These are phyloP conservation scores for Acholoe squamosa DNA, from an alignment of 2,888 invertebrate species.

Conservation along the genomic window DNA sequence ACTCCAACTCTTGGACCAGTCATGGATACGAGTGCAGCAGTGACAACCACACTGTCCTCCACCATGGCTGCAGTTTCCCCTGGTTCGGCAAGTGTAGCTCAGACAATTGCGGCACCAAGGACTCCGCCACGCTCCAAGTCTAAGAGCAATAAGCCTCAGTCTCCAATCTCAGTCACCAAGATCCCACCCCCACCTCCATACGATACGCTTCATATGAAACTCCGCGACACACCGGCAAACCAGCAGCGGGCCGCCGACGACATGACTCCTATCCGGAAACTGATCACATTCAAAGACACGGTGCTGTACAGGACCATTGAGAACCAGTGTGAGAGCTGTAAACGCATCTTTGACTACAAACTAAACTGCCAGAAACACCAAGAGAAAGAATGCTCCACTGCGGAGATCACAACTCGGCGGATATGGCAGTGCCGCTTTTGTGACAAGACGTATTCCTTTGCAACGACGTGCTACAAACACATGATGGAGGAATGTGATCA, in stretches of 20 bases:
- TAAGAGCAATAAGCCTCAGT: slow-evolving; percentile 50
- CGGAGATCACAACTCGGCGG: slow-evolving; percentile 35
- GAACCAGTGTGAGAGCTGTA: slow-evolving; percentile 52
- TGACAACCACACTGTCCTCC: background rate
- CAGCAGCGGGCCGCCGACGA: background rate
- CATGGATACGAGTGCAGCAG: background rate
- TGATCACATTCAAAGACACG: slow-evolving; percentile 61
- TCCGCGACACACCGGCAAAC: slow-evolving; percentile 56
- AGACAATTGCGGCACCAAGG: background rate
- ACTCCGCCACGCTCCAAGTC: slow-evolving; percentile 40
- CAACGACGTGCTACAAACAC: slow-evolving; percentile 49
- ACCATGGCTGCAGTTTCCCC: background rate
- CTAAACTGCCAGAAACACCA: slow-evolving; percentile 61
- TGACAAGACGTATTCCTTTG: slow-evolving; percentile 20
- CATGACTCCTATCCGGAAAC: slow-evolving; percentile 53
- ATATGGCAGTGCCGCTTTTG: slow-evolving; percentile 55
- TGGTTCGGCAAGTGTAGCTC: background rate
- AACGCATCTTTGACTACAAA: slow-evolving; percentile 60
- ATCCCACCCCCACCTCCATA: slow-evolving; percentile 50
- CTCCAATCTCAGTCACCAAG: slow-evolving; percentile 49
- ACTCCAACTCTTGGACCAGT: background rate
- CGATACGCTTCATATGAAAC: slow-evolving; percentile 59
- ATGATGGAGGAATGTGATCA: slow-evolving; percentile 54
- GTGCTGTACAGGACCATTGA: slow-evolving; percentile 59
- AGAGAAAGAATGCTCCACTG: slow-evolving; percentile 48